phyloP scores from a whole-genome alignment of 2,113 vertebrate genomes.

The Tragulus kanchil region DNA sequence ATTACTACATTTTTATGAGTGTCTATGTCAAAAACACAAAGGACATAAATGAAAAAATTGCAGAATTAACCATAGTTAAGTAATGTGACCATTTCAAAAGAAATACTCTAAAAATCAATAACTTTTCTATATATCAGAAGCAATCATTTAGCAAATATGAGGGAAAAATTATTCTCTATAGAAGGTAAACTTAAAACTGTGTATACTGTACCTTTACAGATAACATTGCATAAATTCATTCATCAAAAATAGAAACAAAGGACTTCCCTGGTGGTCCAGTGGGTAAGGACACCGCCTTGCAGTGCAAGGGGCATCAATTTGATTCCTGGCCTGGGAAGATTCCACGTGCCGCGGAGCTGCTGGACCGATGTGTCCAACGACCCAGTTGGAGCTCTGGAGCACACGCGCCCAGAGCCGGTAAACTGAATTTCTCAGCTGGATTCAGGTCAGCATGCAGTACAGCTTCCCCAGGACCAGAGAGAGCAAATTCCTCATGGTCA shows the following conservation, averaged over 20 bases:
- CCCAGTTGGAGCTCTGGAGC: too few relatives aligned
- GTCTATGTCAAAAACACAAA: background rate
- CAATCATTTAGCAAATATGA: background rate
- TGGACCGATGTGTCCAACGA: too few relatives aligned
- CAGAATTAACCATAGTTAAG: background rate
- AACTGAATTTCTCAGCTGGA: too few relatives aligned
- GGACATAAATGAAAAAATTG: background rate
- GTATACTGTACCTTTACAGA: fast-evolving
- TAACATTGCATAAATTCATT: fast-evolving
- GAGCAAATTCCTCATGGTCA: fast-evolving
- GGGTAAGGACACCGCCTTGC: too few relatives aligned
- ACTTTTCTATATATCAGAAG: background rate
- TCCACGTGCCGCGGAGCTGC: too few relatives aligned
- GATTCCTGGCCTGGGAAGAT: too few relatives aligned
- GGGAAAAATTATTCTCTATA: background rate
- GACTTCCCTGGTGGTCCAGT: too few relatives aligned
- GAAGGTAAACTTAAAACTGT: background rate
- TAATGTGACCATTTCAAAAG: background rate
- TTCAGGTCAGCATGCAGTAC: background rate
- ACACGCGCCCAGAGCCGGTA: too few relatives aligned
- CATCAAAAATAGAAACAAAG: background rate
- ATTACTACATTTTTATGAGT: background rate
- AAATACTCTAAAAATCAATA: background rate
- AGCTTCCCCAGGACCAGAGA: background rate
- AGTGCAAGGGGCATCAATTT: too few relatives aligned